These are phyloP conservation scores for Diarsia brunnea DNA, from an alignment of 2,888 invertebrate genomes.

Conservation along the genomic window DNA sequence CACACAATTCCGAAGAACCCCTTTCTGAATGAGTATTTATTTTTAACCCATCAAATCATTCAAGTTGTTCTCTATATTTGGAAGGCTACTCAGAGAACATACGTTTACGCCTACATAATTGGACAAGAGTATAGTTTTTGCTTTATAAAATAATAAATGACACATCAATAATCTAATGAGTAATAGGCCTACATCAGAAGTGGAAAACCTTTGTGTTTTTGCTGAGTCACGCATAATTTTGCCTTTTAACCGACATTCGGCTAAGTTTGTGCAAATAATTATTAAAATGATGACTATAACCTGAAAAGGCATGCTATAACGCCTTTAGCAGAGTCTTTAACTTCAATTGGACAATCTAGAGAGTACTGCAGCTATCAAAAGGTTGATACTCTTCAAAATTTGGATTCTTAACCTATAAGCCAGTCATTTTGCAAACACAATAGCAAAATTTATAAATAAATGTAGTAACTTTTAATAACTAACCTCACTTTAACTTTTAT, in stretches of 20 bases:
- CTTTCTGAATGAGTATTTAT: slow-evolving; percentile 5
- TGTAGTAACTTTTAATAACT: background rate
- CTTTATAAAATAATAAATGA: slow-evolving; percentile 26
- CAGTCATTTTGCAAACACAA: background rate
- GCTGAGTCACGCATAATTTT: background rate
- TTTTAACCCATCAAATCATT: slow-evolving; percentile 17
- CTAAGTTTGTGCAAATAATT: background rate
- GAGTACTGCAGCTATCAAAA: background rate
- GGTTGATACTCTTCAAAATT: background rate
- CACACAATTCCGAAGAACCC: background rate
- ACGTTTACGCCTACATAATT: slow-evolving; percentile 40
- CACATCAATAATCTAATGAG: slow-evolving; percentile 33
- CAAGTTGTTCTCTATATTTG: slow-evolving; percentile 12
- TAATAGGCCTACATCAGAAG: slow-evolving; percentile 16
- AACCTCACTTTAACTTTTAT: background rate
- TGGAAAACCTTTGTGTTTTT: slow-evolving; percentile 7
- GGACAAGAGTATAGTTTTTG: slow-evolving; percentile 23
- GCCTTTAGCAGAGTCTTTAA: background rate
- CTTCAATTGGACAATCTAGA: background rate
- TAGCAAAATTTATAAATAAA: background rate
- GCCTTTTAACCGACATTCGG: background rate
- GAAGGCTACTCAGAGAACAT: background rate
- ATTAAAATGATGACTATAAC: background rate
- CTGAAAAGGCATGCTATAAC: background rate
- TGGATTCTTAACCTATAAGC: background rate